Evolutionary conservation across 2,888 invertebrate species (phyloP).

Genomic region (Rhamphomyia laevipes): DNA sequence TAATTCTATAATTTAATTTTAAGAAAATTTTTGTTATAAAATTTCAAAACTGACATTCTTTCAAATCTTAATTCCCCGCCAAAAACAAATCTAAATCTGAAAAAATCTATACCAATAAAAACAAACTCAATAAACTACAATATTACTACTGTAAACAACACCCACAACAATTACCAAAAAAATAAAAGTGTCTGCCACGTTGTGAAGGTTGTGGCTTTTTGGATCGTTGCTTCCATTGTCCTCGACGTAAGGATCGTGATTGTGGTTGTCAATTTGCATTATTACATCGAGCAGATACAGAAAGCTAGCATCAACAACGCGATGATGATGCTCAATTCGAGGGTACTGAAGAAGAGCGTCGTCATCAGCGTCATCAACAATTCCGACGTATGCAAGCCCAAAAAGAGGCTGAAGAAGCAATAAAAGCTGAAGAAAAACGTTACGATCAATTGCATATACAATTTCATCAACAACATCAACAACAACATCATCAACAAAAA

Average conservation of each 20-base stretch:
- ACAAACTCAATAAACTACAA: neutral
- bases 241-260: conserved; percentile 64
- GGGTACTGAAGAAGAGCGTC: conserved; percentile 6
- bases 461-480: conserved; percentile 1
- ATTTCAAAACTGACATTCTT: too few relatives aligned
- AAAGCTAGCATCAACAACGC: conserved; percentile 44
- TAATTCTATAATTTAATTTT: too few relatives aligned
- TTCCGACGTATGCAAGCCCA: conserved; percentile 18
- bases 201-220: conserved; percentile 77
- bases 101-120: too few relatives aligned
- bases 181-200: conserved; percentile 40
- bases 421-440: neutral
- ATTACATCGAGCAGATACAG: conserved; percentile 69
- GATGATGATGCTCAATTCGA: conserved; percentile 19
- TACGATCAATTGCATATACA: conserved; percentile 18
- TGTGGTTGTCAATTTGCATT: conserved; percentile 86
- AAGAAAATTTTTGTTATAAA: too few relatives aligned
- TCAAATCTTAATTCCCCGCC: too few relatives aligned
- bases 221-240: conserved; percentile 82
- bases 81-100: too few relatives aligned
- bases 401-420: conserved; percentile 6
- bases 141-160: too few relatives aligned
- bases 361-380: conserved; percentile 19
- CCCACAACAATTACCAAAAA: conserved; percentile 2
- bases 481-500: conserved; percentile 1